Evolutionary conservation across 2,113 vertebrate species (phyloP), one percentile per base, ranked within the genome.

Genomic region (Vireo altiloquus): DNA sequence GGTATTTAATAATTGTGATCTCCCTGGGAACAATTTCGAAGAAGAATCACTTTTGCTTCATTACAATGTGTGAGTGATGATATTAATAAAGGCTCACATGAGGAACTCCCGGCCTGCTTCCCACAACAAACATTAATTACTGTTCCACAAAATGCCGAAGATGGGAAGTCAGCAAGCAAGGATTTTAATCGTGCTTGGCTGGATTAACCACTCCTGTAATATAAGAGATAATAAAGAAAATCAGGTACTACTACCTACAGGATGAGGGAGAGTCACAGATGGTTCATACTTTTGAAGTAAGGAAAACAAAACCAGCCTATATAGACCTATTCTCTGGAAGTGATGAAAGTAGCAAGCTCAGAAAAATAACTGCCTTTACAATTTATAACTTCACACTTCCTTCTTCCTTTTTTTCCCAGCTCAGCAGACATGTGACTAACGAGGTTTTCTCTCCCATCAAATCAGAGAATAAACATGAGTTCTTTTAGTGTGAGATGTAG

Each of bases 1-100:
- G 74, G 46, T 87, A 96, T 97, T 98, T 97, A 97, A 97, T 96
- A 97, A 97, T 84, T 96, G 84, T 86, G 46, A 96, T 96, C 97
- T 96, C 95, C 92, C 68, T 94, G 90, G 95, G 93, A 97, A 92
- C 65, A 91, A 84, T 96, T 97, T 95, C 57, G 3, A 42, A 91
- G 77, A 97, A 91, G 92, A 96, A 96, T 96, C 28, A 93, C 90
- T 96, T 94, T 93, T 96, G n/a, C 74, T 97, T 95, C 96, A 95
- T 97, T 97, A 94, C 28, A 92, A 16, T 74, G 76, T 80, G 39
- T 97, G 96, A 98, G 72, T 93, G 84, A 97, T 96, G 87, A 96
- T 81, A 63, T 90, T 95, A 97, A 98, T 97, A 98, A 97, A 97
- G 40, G 28, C 76, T 87, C 54, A 86, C 71, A 94, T 49, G 87